Evolutionary conservation across 2,797 vertebrate genomes (phyloP), one percentile per base, ranked within the genome.

Genomic region (Fringilla coelebs): DNA sequence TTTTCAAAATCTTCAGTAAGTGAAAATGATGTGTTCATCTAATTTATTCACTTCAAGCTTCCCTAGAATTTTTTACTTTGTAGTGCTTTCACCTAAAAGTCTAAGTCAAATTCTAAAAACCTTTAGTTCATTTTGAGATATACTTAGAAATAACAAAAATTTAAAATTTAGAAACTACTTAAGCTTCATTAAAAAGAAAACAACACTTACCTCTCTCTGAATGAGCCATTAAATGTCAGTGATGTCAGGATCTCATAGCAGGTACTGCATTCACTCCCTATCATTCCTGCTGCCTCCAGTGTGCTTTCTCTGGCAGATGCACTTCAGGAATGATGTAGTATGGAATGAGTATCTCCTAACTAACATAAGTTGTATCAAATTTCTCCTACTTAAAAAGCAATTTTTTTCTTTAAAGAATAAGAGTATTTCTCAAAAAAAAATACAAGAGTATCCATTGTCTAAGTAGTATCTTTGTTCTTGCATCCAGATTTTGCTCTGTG

Each of bases 261-360:
- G 0, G 0, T 63, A 17, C 61, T 67, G 45, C 16, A 6, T 74
- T 68, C 4, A 3, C 0, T 65, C 8, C 54, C 6, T n/a, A 1
- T 71, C 19, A 32, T 28, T 67, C 22, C 25, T 73, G 41, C 46
- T 89, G 60, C 24, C 31, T 79, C 32, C 58, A 12, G 5, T 10
- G 9, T 66, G 19, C 52, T 54, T 76, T 91, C 41, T 75, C 31
- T 88, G 55, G 9, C 43, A 82, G 32, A 16, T 61, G 14, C 19
- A 16, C 51, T 85, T 78, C 41, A 68, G 21, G 51, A 79, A 32
- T 58, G 9, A 46, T 40, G 32, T 54, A 34, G 24, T 46, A 14
- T 13, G 36, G 21, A 61, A 36, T 36, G 2, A 65, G 0, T 49
- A 13, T 66, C 18, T 85, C 21, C 21, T 72, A 51, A 34, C 26